These are phyloP conservation scores for Phocoena sinus DNA, from an alignment of 2,113 vertebrate genomes.

Conservation along the genomic window DNA sequence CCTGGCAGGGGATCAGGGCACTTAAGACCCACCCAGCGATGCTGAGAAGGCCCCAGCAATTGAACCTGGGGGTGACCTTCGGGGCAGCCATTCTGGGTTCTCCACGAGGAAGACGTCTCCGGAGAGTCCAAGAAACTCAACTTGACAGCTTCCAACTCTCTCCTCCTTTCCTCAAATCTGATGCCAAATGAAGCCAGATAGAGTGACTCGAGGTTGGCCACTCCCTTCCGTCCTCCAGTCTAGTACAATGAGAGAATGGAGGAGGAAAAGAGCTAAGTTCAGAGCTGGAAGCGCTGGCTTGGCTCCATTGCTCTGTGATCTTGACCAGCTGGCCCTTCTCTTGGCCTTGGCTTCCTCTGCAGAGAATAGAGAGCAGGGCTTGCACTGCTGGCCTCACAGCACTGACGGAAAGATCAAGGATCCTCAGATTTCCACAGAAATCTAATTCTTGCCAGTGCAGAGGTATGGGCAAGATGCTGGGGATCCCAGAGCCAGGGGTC, in stretches of 20 bases:
- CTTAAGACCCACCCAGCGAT: not conserved
- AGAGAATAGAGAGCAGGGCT: not conserved
- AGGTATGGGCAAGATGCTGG: not conserved
- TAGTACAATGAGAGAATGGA: not conserved
- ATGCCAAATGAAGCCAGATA: not conserved
- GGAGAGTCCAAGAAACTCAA: not conserved
- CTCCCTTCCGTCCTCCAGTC: not conserved
- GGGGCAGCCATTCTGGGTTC: fast-evolving
- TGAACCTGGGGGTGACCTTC: not conserved
- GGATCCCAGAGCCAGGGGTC: not conserved
- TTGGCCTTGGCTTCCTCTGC: not conserved
- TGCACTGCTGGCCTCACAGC: fast-evolving
- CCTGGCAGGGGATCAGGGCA: not conserved
- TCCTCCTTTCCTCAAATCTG: not conserved
- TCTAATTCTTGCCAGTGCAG: not conserved
- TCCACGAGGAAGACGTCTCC: not conserved
- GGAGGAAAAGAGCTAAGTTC: not conserved
- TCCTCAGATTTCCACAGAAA: not conserved
- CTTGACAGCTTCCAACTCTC: not conserved
- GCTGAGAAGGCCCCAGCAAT: fast-evolving
- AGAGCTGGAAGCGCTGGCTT: fast-evolving
- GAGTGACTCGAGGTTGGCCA: not conserved
- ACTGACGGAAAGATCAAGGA: too few species aligned
- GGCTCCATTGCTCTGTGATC: fast-evolving
- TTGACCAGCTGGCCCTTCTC: not conserved